Evolutionary conservation across 2,888 invertebrate species (phyloP), one percentile per base, ranked within the genome.

Genomic region (Gisinianus flammeolus): DNA sequence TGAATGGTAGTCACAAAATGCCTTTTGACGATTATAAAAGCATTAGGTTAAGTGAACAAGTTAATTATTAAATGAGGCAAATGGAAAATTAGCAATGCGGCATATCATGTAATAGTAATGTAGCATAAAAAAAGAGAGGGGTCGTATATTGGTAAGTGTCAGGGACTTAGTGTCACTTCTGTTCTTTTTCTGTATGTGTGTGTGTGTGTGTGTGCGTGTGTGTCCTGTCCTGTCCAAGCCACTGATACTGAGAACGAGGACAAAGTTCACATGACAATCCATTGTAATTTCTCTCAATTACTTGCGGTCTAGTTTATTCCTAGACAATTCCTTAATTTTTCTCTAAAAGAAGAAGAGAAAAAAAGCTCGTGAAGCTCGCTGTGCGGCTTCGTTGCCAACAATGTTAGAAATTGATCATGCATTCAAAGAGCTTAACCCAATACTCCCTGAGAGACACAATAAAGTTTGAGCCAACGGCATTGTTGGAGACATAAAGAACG

Each of bases 51-150:
- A 79, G 79, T 79, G 76, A 79, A 76, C 70, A 69, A 79, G 79
- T 79, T 76, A 79, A 79, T 79, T 79, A 79, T 79, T 79, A 76
- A 79, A 79, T 79, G 79, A 76, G 68, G 68, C 76, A 62, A 24
- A 54, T 56, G 72, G 56, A 71, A 72, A 74, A 66, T 64, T 75
- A 78, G 74, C 44, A 62, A 54, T 12, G 44, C 19, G 33, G 44
- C 24, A 16, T 68, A 68, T 68, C n/a, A 62, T 68, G 22, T 44
- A 44, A 35, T 28, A 28, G 62, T 64, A 28, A 28, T 64, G 12
- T 28, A 28, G 12, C 22, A 24, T 64, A 24, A 64, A 24, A 28
- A 4, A 16, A 44, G 16, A 44, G 16, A 4, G 4, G 56, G n/a
- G 56, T 4, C 56, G 52, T 56, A 56, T 22, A 56, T 56, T 22